Evolutionary conservation across 2,888 invertebrate species (phyloP).

Genomic region (Caenorhabditis sp.): DNA sequence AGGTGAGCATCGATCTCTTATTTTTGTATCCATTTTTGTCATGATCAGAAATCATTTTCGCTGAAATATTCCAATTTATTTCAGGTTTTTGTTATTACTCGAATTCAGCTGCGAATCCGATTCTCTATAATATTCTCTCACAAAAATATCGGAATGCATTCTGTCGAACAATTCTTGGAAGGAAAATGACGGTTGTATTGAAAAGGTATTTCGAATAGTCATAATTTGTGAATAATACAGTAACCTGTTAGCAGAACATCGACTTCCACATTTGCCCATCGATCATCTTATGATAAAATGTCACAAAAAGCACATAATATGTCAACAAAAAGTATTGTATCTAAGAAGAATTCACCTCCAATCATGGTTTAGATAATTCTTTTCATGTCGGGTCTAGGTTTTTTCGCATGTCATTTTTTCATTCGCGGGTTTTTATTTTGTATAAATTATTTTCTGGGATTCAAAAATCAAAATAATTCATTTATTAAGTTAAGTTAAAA

Average conservation of each 20-base stretch:
- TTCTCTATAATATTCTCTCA: constrained; percentile 78
- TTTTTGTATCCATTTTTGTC: too few species aligned
- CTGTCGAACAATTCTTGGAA: constrained; percentile 64
- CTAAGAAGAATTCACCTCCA: not conserved
- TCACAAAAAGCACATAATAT: not conserved
- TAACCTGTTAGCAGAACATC: not conserved
- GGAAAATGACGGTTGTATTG: constrained; percentile 26
- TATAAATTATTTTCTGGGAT: not conserved
- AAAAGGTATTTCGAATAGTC: not conserved
- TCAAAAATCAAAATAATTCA: not conserved
- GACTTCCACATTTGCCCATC: not conserved
- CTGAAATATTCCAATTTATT: constrained; percentile 1
- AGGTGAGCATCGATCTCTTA: constrained; percentile 28
- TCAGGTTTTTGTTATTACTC: constrained; percentile 67
- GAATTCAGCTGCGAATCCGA: constrained; percentile 78
- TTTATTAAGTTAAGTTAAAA: not conserved
- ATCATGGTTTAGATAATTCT: not conserved
- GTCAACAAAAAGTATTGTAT: not conserved
- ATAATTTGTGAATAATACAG: not conserved
- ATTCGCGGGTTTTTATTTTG: not conserved
- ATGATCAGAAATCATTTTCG: too few species aligned
- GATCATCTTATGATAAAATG: not conserved
- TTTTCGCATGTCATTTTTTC: not conserved
- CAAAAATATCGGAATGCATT: constrained; percentile 77
- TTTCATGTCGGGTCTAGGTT: too few species aligned